Conservation (phyloP, 2,888 invertebrate genomes). For the Drosophila greeni region DNA sequence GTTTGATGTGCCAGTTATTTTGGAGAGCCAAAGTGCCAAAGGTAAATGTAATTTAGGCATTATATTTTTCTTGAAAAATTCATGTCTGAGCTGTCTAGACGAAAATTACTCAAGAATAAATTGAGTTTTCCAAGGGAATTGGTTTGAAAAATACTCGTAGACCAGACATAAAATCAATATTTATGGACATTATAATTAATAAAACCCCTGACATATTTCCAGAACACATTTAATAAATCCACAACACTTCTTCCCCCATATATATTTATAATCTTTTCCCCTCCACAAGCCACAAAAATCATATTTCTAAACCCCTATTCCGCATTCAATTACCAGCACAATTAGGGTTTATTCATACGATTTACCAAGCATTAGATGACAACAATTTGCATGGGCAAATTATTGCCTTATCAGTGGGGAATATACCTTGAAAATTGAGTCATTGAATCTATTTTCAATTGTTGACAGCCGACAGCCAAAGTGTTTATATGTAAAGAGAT, state of each 20-base stretch:
- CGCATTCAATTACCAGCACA: slow-evolving; percentile 26
- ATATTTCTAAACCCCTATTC: slow-evolving; percentile 12
- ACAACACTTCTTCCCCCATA: background rate
- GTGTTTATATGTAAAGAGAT: slow-evolving; percentile 33
- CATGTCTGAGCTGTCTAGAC: slow-evolving; percentile 25
- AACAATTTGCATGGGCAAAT: slow-evolving; percentile 16
- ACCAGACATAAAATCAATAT: background rate
- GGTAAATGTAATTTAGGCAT: slow-evolving; percentile 24
- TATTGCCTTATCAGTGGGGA: slow-evolving; percentile 5
- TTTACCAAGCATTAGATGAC: slow-evolving; percentile 1
- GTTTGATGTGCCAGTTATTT: slow-evolving; percentile 58
- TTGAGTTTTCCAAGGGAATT: background rate
- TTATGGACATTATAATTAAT: background rate
- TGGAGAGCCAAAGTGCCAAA: slow-evolving; percentile 9
- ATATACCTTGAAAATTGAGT: slow-evolving; percentile 33
- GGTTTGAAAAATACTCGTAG: background rate
- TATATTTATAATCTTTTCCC: background rate
- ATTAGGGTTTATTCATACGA: slow-evolving; percentile 32
- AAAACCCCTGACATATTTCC: background rate
- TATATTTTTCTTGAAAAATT: slow-evolving; percentile 7
- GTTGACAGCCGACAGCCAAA: slow-evolving; percentile 27
- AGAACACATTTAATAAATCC: background rate
- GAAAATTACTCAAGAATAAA: slow-evolving; percentile 18
- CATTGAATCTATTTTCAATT: slow-evolving; percentile 42
- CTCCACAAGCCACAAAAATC: background rate